phyloP scores from a whole-genome alignment of 2,888 invertebrate species.

The Hydropsyche betteni region DNA sequence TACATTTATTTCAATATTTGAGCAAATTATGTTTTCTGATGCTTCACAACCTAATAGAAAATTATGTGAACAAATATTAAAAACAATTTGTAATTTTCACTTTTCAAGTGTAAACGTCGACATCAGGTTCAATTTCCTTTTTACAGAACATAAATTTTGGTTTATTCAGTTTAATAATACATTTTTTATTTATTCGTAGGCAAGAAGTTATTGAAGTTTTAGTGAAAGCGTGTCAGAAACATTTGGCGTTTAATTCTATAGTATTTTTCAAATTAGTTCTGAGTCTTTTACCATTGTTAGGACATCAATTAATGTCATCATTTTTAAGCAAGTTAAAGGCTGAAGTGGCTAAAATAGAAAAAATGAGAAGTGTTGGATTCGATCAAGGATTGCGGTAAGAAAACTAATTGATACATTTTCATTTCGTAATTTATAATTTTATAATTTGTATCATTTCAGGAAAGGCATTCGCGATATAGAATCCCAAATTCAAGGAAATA shows the following conservation, averaged over 20 bases:
- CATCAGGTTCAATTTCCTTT: slow-evolving; percentile 38
- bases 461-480: slow-evolving; percentile 48
- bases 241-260: slow-evolving; percentile 60
- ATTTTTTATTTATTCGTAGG: slow-evolving; percentile 50
- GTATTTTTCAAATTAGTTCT: slow-evolving; percentile 56
- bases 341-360: slow-evolving; percentile 59
- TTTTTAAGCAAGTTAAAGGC: slow-evolving; percentile 56
- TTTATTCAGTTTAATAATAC: neutral
- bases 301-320: slow-evolving; percentile 55
- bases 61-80: slow-evolving; percentile 51
- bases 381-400: slow-evolving; percentile 59
- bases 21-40: slow-evolving; percentile 55
- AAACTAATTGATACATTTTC: slow-evolving; percentile 2
- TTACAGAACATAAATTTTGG: neutral
- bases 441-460: slow-evolving; percentile 43
- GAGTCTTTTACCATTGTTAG: slow-evolving; percentile 56
- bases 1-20: slow-evolving; percentile 53
- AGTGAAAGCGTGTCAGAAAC: slow-evolving; percentile 57
- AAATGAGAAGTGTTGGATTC: slow-evolving; percentile 60
- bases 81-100: slow-evolving; percentile 36
- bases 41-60: slow-evolving; percentile 52
- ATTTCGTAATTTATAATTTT: no score
- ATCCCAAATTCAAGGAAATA: slow-evolving; percentile 12
- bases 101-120: slow-evolving; percentile 20
- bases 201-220: slow-evolving; percentile 55